These are phyloP conservation scores for Strigamia maritima DNA, from an alignment of 2,888 invertebrate genomes.

Conservation along the genomic window DNA sequence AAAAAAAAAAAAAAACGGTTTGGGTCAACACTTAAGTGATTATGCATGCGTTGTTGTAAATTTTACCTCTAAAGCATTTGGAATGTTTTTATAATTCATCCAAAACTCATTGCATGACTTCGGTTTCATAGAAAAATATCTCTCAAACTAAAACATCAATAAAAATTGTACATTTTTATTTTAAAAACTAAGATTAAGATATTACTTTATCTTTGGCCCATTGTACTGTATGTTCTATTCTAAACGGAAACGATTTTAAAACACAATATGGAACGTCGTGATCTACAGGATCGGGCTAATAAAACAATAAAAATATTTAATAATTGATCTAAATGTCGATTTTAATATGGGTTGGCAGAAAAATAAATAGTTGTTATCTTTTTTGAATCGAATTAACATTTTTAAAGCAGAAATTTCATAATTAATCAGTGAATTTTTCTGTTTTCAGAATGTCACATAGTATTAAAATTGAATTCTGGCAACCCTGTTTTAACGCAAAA, in stretches of 20 bases:
- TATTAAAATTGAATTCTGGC: too few relatives aligned
- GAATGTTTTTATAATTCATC: not conserved
- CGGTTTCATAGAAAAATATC: constrained; percentile 36
- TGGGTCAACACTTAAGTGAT: not conserved
- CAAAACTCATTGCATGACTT: constrained; percentile 17
- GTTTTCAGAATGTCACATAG: too few relatives aligned
- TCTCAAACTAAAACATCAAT: constrained; percentile 38
- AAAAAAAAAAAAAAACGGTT: not conserved
- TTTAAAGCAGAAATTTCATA: too few relatives aligned
- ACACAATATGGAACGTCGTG: constrained; percentile 54
- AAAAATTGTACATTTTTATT: not conserved
- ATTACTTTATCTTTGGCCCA: constrained; percentile 52
- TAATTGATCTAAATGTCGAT: too few relatives aligned
- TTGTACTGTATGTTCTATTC: constrained; percentile 54
- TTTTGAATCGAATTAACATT: too few relatives aligned
- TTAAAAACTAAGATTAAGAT: not conserved
- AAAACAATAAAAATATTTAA: constrained; percentile 18
- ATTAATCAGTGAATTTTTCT: too few relatives aligned
- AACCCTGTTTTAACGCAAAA: too few relatives aligned
- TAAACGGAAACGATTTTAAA: constrained; percentile 54
- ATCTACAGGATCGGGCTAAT: constrained; percentile 52
- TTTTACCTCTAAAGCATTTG: not conserved
- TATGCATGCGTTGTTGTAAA: too few relatives aligned
- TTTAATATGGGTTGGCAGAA: too few relatives aligned
- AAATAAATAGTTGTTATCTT: too few relatives aligned